Conservation (phyloP, 2,113 vertebrate genomes). For the Bubo bubo region DNA sequence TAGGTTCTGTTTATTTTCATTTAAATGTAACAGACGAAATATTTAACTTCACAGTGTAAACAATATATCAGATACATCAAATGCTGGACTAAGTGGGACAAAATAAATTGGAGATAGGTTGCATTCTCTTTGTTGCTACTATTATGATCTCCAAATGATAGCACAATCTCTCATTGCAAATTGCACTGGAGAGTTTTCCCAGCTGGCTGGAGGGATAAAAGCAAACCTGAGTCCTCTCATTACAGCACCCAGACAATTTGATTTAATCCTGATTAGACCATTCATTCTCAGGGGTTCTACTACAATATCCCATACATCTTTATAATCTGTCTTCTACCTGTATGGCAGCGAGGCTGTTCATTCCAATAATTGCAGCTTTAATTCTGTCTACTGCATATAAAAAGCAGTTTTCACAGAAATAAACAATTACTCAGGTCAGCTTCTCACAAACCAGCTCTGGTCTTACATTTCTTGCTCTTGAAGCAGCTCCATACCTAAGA, state of each 20-base stretch:
- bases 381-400: background rate
- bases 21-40: conserved; percentile 9
- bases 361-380: conserved; percentile 39
- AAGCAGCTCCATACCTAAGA: background rate
- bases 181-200: background rate
- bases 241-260: conserved; percentile 12
- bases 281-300: conserved; percentile 16
- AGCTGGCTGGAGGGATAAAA: background rate
- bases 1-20: conserved; percentile 27
- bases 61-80: conserved; percentile 2
- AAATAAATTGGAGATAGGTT: conserved; percentile 16
- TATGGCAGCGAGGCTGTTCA: background rate
- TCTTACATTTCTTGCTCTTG: background rate
- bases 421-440: conserved; percentile 16
- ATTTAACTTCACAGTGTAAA: conserved; percentile 29
- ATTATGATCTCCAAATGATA: background rate
- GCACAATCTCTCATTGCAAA: background rate
- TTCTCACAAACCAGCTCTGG: background rate
- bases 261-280: conserved; percentile 13
- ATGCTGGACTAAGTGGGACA: background rate
- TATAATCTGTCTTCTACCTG: conserved; percentile 34
- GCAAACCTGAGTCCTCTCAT: background rate
- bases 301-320: background rate
- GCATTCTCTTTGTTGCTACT: background rate
- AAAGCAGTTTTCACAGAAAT: conserved; percentile 22